Evolutionary conservation across 2,888 invertebrate species (phyloP).

Genomic region (Mycalesis mineus): DNA sequence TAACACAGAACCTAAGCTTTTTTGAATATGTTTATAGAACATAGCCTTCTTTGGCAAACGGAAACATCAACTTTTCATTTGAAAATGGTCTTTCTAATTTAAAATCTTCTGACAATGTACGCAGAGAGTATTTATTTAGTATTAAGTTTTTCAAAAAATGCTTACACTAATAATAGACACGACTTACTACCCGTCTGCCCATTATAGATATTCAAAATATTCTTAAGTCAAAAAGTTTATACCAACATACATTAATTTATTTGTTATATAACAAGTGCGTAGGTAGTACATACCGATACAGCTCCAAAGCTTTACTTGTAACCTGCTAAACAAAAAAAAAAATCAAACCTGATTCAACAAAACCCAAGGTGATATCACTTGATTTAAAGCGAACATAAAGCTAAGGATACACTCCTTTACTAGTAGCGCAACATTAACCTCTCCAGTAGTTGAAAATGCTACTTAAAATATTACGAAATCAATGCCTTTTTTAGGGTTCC

Average conservation of each 20-base stretch:
- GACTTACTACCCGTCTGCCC: too few relatives aligned
- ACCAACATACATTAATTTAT: not conserved
- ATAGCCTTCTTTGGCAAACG: too few relatives aligned
- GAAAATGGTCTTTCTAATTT: too few relatives aligned
- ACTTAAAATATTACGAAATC: not conserved
- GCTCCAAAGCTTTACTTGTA: not conserved
- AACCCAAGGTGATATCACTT: slow-evolving; percentile 8
- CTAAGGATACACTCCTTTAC: not conserved
- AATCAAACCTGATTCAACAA: slow-evolving; percentile 13
- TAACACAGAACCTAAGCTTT: too few relatives aligned
- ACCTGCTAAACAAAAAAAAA: slow-evolving; percentile 1
- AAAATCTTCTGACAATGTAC: too few relatives aligned
- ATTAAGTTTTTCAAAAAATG: too few relatives aligned
- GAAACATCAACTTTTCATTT: too few relatives aligned
- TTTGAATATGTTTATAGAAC: too few relatives aligned
- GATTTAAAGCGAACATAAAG: slow-evolving; percentile 11
- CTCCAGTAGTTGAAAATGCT: not conserved
- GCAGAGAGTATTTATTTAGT: too few relatives aligned
- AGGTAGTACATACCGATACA: not conserved
- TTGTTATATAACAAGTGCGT: not conserved
- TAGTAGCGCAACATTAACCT: not conserved
- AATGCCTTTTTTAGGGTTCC: not conserved
- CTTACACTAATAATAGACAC: too few relatives aligned
- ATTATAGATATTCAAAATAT: too few relatives aligned
- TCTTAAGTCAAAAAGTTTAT: too few relatives aligned